Evolutionary conservation across 2,113 vertebrate species (phyloP), one percentile per base, ranked within the genome.

Genomic region (Colistium nudipinnis): DNA sequence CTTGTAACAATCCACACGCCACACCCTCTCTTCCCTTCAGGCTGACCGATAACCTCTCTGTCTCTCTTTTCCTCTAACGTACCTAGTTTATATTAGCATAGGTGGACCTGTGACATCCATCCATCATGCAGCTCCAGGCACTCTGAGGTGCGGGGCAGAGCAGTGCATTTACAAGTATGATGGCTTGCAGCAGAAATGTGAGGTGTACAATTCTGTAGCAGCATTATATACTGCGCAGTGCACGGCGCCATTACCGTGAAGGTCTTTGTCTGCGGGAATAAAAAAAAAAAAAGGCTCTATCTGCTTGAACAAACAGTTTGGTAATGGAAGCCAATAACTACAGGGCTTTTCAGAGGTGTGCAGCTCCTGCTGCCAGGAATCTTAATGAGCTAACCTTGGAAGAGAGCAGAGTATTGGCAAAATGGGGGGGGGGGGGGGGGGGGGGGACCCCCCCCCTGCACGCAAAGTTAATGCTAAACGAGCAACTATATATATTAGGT

Each of bases 1-100:
- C n/a, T 70, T 65, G 77, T 74, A 81, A 78, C 73, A 86, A 87
- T 83, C 66, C 74, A 67, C n/a, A 51, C 70, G 49, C 64, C 56
- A 62, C 54, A 3, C 59, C 64, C 75, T 60, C 65, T 41, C 49
- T 17, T 79, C 49, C 60, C 70, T 28, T 7, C 27, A 38, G 69
- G 66, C 59, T 33, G 57, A 48, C 44, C 63, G 65, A 68, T 78
- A 76, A 78, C 69, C 67, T 75, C 53, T 24, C 51, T 20, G 16
- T 20, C 49, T 11, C 55, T n/a, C 56, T 74, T 41, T n/a, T 49
- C 17, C 36, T 20, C 44, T 30, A 48, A 52, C 63, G 36, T 63
- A 44, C 38, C 64, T 48, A n/a, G 27, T 62, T 65, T 61, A 76
- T 74, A 55, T 74, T 14, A 27, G 52, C 19, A 19, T 12, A 24